These are phyloP conservation scores for Metopolophium dirhodum DNA, from an alignment of 1,140 invertebrate genomes.

Conservation along the genomic window DNA sequence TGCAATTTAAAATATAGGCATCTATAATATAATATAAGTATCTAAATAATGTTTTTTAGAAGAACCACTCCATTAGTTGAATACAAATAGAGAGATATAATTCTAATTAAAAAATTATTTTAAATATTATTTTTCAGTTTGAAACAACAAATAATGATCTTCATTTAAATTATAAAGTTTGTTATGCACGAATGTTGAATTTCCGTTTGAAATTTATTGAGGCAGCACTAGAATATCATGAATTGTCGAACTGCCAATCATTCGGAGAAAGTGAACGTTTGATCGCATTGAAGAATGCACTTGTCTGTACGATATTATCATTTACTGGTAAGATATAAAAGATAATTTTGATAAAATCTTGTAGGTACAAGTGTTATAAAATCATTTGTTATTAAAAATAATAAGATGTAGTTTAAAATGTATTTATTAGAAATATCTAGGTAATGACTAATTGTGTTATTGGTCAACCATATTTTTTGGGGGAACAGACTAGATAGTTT, in stretches of 20 bases:
- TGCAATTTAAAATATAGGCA: too few relatives aligned
- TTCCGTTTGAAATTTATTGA: constrained; percentile 98
- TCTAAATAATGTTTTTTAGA: too few relatives aligned
- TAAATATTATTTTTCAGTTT: constrained; percentile 67
- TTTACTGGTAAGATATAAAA: constrained; percentile 77
- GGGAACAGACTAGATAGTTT: constrained; percentile 80
- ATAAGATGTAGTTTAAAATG: background rate
- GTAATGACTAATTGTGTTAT: too few relatives aligned
- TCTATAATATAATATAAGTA: too few relatives aligned
- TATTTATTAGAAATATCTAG: too few relatives aligned
- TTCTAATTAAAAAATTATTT: background rate
- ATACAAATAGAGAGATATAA: background rate
- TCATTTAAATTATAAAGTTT: constrained; percentile 97
- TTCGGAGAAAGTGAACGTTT: constrained; percentile 93
- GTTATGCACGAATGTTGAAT: constrained; percentile 96
- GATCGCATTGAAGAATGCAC: constrained; percentile 91
- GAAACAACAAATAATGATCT: constrained; percentile 93
- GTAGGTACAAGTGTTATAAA: too few relatives aligned
- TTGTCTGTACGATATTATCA: constrained; percentile 95
- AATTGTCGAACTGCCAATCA: constrained; percentile 92
- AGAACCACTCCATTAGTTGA: background rate
- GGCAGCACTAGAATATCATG: constrained; percentile 97
- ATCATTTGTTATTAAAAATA: too few relatives aligned
- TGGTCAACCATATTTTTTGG: too few relatives aligned
- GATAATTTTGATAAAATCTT: too few relatives aligned